Evolutionary conservation across 2,797 vertebrate genomes (phyloP).

Genomic region (Lemur catta): DNA sequence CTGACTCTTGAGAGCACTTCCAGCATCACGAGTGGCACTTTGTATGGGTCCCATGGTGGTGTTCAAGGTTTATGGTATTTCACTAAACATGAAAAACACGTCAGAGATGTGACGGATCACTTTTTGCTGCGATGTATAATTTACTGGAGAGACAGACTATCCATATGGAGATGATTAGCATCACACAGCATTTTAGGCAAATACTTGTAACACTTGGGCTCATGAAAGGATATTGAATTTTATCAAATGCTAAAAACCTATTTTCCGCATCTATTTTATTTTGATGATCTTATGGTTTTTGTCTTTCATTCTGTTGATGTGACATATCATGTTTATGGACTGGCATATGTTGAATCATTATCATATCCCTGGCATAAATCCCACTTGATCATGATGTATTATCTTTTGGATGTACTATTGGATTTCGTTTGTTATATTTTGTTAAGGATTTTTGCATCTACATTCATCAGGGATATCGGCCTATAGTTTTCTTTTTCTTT

Average conservation of each 20-base stretch:
- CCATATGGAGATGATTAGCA: background rate
- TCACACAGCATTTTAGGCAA: background rate
- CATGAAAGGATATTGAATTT: background rate
- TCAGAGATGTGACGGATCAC: accelerated
- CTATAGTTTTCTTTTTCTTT: background rate
- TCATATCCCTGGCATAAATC: background rate
- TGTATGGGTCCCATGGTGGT: background rate
- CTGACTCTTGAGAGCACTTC: background rate
- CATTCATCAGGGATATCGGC: background rate
- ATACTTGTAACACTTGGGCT: background rate
- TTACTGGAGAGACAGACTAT: background rate
- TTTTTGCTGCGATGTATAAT: background rate
- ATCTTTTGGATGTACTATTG: too few relatives aligned
- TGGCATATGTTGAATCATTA: background rate
- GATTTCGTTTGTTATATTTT: background rate
- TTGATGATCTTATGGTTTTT: background rate
- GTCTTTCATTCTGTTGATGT: background rate
- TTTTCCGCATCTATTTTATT: background rate
- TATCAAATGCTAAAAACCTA: background rate
- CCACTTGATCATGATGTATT: background rate
- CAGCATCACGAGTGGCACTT: background rate
- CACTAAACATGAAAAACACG: background rate
- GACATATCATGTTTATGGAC: background rate
- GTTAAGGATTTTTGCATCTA: background rate
- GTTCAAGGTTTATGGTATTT: background rate